Conservation (phyloP, 2,888 invertebrate species). For the Trichogramma evanescens region DNA sequence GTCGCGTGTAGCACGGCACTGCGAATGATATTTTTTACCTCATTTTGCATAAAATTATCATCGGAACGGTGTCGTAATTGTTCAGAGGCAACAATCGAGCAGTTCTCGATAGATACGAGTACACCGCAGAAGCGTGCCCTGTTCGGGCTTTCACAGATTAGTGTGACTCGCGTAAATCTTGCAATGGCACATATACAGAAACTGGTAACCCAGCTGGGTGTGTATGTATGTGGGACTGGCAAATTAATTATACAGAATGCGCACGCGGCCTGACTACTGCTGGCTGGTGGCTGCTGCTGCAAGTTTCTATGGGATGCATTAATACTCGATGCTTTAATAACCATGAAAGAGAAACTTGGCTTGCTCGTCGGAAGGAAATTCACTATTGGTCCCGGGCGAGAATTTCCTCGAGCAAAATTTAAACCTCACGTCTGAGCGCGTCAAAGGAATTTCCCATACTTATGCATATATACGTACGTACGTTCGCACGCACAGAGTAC, state of each 20-base stretch:
- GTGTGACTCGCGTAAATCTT: conserved; percentile 9
- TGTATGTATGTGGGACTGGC: background rate
- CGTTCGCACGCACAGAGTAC: too few relatives aligned
- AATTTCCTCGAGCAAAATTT: conserved; percentile 7
- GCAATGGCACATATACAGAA: conserved; percentile 2
- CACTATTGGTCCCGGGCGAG: conserved; percentile 1
- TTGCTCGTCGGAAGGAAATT: conserved; percentile 10
- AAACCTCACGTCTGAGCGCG: background rate
- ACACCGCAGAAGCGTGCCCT: background rate
- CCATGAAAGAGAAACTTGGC: conserved; percentile 17
- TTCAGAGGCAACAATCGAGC: too few relatives aligned
- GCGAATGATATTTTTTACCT: too few relatives aligned
- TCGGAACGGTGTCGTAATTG: too few relatives aligned
- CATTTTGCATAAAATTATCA: too few relatives aligned
- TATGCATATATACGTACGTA: background rate
- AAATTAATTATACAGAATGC: conserved; percentile 20
- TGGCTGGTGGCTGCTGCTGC: background rate
- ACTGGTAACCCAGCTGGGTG: too few relatives aligned
- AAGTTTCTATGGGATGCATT: conserved; percentile 21
- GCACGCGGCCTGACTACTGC: too few relatives aligned
- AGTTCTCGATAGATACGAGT: background rate
- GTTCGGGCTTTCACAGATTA: too few relatives aligned
- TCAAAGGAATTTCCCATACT: conserved; percentile 19
- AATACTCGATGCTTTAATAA: conserved; percentile 23
- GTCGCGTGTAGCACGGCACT: too few relatives aligned